phyloP scores from a whole-genome alignment of 1,140 invertebrate species.

The Drosophila auraria region DNA sequence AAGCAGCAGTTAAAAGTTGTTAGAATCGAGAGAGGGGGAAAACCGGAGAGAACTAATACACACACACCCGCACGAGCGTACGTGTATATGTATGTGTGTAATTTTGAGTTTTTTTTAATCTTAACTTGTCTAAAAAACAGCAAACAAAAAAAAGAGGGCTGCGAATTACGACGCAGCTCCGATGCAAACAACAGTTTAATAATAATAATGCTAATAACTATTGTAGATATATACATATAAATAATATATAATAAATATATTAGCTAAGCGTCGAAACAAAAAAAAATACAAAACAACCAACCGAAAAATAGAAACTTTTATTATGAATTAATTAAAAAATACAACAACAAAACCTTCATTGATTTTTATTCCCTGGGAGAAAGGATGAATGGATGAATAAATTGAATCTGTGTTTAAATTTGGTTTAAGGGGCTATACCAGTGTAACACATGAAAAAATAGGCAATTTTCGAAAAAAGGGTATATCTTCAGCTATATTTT shows the following conservation, averaged over 20 bases:
- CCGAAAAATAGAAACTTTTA: constrained; percentile 83
- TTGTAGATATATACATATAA: constrained; percentile 82
- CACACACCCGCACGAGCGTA: background rate
- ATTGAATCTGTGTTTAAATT: too few species aligned
- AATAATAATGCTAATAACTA: constrained; percentile 79
- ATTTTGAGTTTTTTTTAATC: constrained; percentile 60
- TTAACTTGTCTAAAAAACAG: constrained; percentile 56
- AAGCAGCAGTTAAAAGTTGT: constrained; percentile 9
- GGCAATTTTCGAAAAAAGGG: too few species aligned
- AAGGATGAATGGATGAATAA: too few species aligned
- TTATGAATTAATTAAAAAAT: constrained; percentile 74
- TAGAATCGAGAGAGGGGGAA: background rate
- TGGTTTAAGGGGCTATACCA: too few species aligned
- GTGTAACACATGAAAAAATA: too few species aligned
- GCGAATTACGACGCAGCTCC: constrained; percentile 21
- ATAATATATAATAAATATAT: constrained; percentile 75
- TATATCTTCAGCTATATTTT: too few species aligned
- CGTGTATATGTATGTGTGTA: constrained; percentile 27
- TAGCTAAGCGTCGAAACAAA: constrained; percentile 76
- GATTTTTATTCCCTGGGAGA: constrained; percentile 4
- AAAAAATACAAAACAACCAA: constrained; percentile 46
- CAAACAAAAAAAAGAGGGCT: constrained; percentile 35
- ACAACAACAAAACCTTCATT: constrained; percentile 35
- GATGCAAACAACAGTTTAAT: constrained; percentile 74
- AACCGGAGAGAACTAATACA: constrained; percentile 40